Evolutionary conservation across 2,113 vertebrate genomes (phyloP).

Genomic region (Lampris incognitus): DNA sequence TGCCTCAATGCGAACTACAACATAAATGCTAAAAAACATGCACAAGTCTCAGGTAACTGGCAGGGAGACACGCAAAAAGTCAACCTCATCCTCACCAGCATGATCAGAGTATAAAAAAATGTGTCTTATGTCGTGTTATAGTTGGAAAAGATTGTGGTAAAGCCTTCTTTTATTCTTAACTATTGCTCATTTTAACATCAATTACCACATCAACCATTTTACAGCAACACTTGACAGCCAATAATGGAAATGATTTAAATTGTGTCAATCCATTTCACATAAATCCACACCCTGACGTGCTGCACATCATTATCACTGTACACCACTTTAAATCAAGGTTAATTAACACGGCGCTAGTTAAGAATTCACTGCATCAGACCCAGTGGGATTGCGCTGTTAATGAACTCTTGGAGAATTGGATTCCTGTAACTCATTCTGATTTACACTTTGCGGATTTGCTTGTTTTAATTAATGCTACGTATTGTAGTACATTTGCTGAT

Average conservation of each 20-base stretch:
- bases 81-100: no score
- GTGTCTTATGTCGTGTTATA: no score
- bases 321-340: conserved; percentile 50
- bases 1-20: no score
- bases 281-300: conserved; percentile 24
- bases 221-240: conserved; percentile 24
- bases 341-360: conserved; percentile 50
- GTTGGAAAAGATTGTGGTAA: no score
- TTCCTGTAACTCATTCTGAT: conserved; percentile 17
- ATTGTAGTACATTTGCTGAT: conserved; percentile 38
- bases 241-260: conserved; percentile 43
- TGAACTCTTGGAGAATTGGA: conserved; percentile 28
- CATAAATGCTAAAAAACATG: no score
- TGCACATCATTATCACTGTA: conserved; percentile 22
- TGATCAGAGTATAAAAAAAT: no score
- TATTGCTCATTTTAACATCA: no score
- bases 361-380: conserved; percentile 45
- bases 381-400: conserved; percentile 44
- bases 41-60: no score
- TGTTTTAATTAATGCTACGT: conserved; percentile 28
- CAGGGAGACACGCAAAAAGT: no score
- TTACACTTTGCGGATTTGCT: conserved; percentile 25
- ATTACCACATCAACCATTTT: neutral
- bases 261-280: conserved; percentile 32
- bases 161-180: no score